A percentile compares a stretch with the other conserved stretches of the same genome.
Evolutionary conservation across 2,113 vertebrate genomes (phyloP).

Genomic region (Sus scrofa): DNA sequence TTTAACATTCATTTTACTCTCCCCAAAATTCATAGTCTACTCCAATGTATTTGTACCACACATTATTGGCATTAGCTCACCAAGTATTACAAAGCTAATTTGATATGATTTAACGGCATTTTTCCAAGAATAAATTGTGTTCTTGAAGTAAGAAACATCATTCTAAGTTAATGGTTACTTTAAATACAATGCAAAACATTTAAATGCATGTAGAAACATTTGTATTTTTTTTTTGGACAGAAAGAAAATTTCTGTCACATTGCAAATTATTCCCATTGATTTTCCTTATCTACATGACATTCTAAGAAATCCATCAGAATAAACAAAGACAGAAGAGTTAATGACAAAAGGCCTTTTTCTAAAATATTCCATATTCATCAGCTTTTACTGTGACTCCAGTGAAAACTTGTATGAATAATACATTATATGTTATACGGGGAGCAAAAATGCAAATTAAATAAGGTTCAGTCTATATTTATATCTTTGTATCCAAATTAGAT

Average conservation of each 20-base stretch:
- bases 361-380: not conserved
- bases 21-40: not conserved
- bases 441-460: slow-evolving; percentile 30
- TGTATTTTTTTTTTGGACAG: not conserved
- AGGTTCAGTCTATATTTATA: not conserved
- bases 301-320: slow-evolving; percentile 22
- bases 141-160: slow-evolving; percentile 25
- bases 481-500: not conserved
- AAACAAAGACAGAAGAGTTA: not conserved
- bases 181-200: slow-evolving; percentile 28
- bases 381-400: not conserved
- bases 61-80: not conserved
- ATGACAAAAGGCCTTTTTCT: not conserved
- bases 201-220: not conserved
- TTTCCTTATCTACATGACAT: not conserved
- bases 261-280: not conserved
- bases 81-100: not conserved
- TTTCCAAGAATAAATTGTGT: slow-evolving; percentile 24
- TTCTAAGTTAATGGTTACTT: not conserved
- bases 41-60: not conserved
- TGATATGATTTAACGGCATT: not conserved
- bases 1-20: not conserved
- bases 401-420: slow-evolving; percentile 24
- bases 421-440: not conserved
- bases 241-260: not conserved